Evolutionary conservation across 1,140 invertebrate species (phyloP).

Genomic region (Drosophila novamexicana): DNA sequence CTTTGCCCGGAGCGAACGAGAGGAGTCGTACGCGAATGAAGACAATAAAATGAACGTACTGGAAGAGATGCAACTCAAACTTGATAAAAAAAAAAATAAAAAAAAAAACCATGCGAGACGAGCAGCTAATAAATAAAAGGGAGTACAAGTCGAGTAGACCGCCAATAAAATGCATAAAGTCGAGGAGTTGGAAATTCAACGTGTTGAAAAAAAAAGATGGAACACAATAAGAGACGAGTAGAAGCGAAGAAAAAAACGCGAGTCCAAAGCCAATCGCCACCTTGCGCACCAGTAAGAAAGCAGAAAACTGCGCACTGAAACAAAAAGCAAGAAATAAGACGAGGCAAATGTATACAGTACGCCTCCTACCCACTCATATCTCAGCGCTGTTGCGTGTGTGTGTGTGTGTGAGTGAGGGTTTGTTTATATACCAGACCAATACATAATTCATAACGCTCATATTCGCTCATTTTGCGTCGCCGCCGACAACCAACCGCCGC

Average conservation of each 20-base stretch:
- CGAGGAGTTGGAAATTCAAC: constrained; percentile 37
- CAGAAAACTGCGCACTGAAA: constrained; percentile 45
- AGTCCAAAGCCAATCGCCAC: constrained; percentile 58
- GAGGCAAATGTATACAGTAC: constrained; percentile 28
- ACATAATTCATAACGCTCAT: constrained; percentile 84
- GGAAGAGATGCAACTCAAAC: neutral
- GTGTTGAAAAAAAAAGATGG: constrained; percentile 41
- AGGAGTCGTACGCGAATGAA: neutral
- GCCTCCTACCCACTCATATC: constrained; percentile 32
- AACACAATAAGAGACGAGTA: constrained; percentile 28
- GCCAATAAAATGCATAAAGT: constrained; percentile 12
- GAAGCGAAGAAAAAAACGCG: constrained; percentile 29
- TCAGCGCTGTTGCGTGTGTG: constrained; percentile 4
- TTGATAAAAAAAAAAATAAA: neutral
- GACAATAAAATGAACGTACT: neutral
- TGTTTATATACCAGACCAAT: constrained; percentile 74
- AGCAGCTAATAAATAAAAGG: neutral
- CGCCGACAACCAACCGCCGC: constrained; percentile 46
- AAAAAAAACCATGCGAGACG: neutral
- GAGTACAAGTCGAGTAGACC: constrained; percentile 8
- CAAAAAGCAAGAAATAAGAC: constrained; percentile 52
- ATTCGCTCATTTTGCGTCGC: constrained; percentile 73
- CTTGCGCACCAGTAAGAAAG: constrained; percentile 79
- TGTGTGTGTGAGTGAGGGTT: constrained; percentile 37
- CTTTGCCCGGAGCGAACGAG: neutral